Conservation (phyloP, 2,113 vertebrate species). For the Verasper variegatus region DNA sequence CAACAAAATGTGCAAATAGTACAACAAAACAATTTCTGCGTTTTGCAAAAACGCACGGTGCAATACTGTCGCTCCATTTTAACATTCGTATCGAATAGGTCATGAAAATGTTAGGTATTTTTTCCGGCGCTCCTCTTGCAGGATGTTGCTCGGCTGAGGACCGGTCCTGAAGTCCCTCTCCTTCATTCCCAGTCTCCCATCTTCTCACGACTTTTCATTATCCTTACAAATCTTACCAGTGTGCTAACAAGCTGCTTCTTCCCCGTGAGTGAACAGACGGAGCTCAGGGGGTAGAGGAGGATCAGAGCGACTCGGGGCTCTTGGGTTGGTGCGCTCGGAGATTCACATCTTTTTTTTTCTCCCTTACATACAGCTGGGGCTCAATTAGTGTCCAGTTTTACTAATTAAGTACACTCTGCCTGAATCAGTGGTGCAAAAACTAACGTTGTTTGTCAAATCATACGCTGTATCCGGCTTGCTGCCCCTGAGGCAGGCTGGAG, state of each 20-base stretch:
- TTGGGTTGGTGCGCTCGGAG: slow-evolving; percentile 72
- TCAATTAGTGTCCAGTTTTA: slow-evolving; percentile 82
- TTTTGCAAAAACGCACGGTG: neutral
- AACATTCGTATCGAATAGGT: slow-evolving; percentile 1
- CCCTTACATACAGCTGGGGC: slow-evolving; percentile 75
- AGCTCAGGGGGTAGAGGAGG: slow-evolving; percentile 68
- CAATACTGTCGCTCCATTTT: neutral
- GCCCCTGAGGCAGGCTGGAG: slow-evolving; percentile 74
- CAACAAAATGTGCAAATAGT: slow-evolving; percentile 19
- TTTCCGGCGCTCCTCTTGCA: neutral
- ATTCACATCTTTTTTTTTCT: slow-evolving; percentile 53
- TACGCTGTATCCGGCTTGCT: slow-evolving; percentile 63
- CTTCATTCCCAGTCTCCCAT: slow-evolving; percentile 40
- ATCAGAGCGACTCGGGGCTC: slow-evolving; percentile 76
- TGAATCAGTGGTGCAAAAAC: slow-evolving; percentile 77
- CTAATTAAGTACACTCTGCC: slow-evolving; percentile 77
- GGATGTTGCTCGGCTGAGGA: slow-evolving; percentile 41
- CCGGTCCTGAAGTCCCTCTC: slow-evolving; percentile 38
- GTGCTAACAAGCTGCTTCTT: slow-evolving; percentile 77
- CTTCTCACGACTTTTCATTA: slow-evolving; percentile 71
- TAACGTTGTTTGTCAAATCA: slow-evolving; percentile 78
- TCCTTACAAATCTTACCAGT: slow-evolving; percentile 76
- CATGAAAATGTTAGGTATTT: neutral
- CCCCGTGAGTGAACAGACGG: slow-evolving; percentile 75
- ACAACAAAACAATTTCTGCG: neutral